phyloP scores from a whole-genome alignment of 2,888 invertebrate genomes.

The Lissonota sp. region DNA sequence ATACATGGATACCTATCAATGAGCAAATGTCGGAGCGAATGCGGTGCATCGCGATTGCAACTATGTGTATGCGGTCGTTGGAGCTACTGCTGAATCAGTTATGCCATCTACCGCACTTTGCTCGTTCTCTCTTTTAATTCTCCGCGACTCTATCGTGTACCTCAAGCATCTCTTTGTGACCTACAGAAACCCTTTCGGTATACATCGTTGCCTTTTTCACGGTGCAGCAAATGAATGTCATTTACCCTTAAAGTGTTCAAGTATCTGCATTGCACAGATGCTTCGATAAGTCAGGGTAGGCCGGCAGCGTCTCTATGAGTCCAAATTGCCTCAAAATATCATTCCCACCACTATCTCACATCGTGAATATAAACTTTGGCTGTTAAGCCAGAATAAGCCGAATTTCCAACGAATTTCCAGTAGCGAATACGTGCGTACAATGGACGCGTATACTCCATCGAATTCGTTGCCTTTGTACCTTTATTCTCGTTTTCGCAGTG shows the following conservation, averaged over 20 bases:
- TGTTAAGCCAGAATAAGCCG: neutral
- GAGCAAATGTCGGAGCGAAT: constrained; percentile 27
- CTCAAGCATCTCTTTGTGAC: neutral
- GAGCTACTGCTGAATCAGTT: constrained; percentile 62
- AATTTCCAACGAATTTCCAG: constrained; percentile 3
- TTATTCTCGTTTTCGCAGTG: constrained; percentile 19
- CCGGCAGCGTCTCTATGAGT: no score
- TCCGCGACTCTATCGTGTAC: neutral
- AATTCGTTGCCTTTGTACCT: constrained; percentile 25
- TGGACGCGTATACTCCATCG: neutral
- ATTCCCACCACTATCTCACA: neutral
- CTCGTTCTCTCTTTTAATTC: constrained; percentile 3
- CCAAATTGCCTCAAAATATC: no score
- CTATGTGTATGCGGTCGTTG: constrained; percentile 54
- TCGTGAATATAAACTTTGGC: neutral
- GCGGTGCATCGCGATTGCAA: constrained; percentile 53
- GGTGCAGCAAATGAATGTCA: no score
- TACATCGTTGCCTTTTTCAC: no score
- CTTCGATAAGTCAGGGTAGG: no score
- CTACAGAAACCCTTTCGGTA: no score
- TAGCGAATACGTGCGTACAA: neutral
- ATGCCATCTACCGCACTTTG: constrained; percentile 54
- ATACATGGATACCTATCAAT: constrained; percentile 18
- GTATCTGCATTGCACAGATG: no score
- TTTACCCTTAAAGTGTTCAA: no score